Evolutionary conservation across 2,888 invertebrate genomes (phyloP).

Genomic region (Lysandra coridon): DNA sequence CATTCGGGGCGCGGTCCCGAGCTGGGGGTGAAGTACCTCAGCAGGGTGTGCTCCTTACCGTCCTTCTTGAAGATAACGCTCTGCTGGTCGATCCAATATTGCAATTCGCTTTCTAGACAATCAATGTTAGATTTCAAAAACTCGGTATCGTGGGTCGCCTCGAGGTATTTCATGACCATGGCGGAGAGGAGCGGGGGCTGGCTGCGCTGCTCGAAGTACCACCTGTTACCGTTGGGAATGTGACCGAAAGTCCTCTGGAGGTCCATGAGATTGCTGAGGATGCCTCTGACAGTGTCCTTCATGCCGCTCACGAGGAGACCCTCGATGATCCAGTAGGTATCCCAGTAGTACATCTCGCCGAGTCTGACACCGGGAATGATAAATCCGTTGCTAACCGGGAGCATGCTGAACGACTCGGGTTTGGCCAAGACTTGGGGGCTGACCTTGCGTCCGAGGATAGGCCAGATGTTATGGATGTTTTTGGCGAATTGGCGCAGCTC

Average conservation of each 20-base stretch:
- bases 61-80: constrained; percentile 72
- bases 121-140: constrained; percentile 82
- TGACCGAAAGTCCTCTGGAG: constrained; percentile 84
- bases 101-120: constrained; percentile 82
- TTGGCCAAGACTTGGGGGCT: constrained; percentile 76
- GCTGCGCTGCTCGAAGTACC: constrained; percentile 87
- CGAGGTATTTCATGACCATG: constrained; percentile 86
- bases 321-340: constrained; percentile 92
- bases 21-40: constrained; percentile 82
- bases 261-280: constrained; percentile 87
- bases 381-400: constrained; percentile 85
- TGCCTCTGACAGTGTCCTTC: constrained; percentile 85
- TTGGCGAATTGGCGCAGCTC: constrained; percentile 81
- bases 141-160: constrained; percentile 81
- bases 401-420: constrained; percentile 82
- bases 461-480: constrained; percentile 83
- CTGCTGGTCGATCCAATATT: constrained; percentile 83
- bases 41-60: constrained; percentile 74
- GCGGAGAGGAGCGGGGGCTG: constrained; percentile 85
- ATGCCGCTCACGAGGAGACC: constrained; percentile 89
- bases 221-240: constrained; percentile 90
- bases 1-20: constrained; percentile 86
- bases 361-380: constrained; percentile 87
- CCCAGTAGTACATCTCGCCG: constrained; percentile 91
- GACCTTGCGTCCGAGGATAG: constrained; percentile 81